A percentile compares a stretch with the other conserved stretches of the same genome.
These are phyloP conservation scores for Anoura caudifer DNA, from an alignment of 2,113 vertebrate species.

Conservation along the genomic window DNA sequence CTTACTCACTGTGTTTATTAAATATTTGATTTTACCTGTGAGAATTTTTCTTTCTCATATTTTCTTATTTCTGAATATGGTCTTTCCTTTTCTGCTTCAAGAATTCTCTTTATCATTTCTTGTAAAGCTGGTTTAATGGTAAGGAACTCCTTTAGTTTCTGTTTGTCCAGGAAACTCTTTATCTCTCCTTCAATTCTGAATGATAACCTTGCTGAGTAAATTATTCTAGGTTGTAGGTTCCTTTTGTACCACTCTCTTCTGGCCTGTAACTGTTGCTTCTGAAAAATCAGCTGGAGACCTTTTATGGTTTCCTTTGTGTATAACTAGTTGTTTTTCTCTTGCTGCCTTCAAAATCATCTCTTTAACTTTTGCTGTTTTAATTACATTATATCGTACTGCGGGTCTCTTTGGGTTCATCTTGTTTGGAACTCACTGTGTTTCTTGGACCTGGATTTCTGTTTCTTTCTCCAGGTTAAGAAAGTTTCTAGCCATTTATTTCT, in stretches of 20 bases:
- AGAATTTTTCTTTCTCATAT: background rate
- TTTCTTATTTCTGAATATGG: background rate
- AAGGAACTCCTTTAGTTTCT: background rate
- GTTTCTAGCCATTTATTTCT: background rate
- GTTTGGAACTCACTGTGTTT: background rate
- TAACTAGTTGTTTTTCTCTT: background rate
- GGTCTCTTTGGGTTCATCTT: background rate
- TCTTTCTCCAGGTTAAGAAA: background rate
- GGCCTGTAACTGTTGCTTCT: background rate
- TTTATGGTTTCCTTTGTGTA: background rate
- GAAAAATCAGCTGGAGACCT: background rate
- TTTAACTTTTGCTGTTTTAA: background rate
- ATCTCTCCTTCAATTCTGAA: background rate
- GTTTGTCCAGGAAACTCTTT: background rate
- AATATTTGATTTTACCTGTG: background rate
- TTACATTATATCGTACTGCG: background rate
- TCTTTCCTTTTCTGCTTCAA: background rate
- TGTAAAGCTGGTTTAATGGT: background rate
- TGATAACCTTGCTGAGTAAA: background rate
- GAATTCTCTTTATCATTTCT: background rate
- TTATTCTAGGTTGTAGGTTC: background rate
- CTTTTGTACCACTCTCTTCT: background rate
- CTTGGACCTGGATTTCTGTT: background rate
- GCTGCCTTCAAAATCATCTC: background rate
- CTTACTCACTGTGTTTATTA: background rate